A percentile compares a stretch with the other conserved stretches of the same genome.
Evolutionary conservation across 2,888 invertebrate genomes (phyloP).

Genomic region (Conistra vaccinii): DNA sequence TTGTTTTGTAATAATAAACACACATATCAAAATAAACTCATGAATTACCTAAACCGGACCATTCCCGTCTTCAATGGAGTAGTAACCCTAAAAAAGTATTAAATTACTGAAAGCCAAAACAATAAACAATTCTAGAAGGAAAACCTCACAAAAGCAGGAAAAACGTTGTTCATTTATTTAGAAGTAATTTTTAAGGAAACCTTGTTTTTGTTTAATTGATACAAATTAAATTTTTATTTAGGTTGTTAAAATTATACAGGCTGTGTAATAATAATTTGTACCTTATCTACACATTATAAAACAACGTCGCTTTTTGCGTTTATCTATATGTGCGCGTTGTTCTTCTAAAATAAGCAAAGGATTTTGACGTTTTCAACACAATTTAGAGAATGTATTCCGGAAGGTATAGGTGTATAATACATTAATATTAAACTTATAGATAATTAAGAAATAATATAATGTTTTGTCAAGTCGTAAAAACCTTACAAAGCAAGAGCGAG

Average conservation of each 20-base stretch:
- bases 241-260: neutral
- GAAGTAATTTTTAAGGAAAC: neutral
- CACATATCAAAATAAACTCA: neutral
- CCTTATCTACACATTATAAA: too few species aligned
- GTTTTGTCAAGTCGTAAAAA: too few species aligned
- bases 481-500: too few species aligned
- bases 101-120: conserved; percentile 6
- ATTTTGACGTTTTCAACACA: too few species aligned
- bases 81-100: neutral
- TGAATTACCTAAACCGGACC: neutral
- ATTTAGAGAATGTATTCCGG: too few species aligned
- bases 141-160: neutral
- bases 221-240: neutral
- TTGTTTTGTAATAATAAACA: neutral
- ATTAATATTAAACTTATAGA: too few species aligned
- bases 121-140: neutral
- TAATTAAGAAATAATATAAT: too few species aligned
- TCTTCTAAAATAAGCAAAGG: too few species aligned
- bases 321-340: too few species aligned
- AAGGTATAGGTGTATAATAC: too few species aligned
- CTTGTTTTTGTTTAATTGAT: neutral
- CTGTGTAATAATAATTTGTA: neutral
- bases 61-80: neutral
- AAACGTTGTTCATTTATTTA: neutral
- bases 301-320: too few species aligned